Conservation (phyloP, 2,113 vertebrate genomes). For the Lepus europaeus region DNA sequence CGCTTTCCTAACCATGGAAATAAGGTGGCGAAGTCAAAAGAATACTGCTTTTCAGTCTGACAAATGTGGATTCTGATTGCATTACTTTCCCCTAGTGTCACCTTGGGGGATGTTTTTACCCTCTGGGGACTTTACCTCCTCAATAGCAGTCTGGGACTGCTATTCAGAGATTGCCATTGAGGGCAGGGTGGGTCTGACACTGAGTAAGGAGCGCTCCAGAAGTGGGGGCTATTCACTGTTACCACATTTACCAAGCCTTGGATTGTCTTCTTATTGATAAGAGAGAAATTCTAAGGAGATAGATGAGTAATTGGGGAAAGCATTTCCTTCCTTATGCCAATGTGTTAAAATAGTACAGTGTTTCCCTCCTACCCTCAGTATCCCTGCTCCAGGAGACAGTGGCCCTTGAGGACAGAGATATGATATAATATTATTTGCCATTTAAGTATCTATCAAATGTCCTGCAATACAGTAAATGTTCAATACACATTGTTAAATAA, state of each 20-base stretch:
- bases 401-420: not conserved
- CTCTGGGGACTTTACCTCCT: not conserved
- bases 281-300: not conserved
- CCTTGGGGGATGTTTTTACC: not conserved
- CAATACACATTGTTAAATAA: not conserved
- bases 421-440: not conserved
- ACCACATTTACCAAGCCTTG: not conserved
- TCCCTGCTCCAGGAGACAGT: not conserved
- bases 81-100: not conserved
- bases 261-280: not conserved
- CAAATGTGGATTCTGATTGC: not conserved
- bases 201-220: not conserved
- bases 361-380: not conserved
- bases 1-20: slow-evolving; percentile 22
- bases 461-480: not conserved
- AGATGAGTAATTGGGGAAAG: not conserved
- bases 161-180: not conserved
- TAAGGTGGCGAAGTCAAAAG: not conserved
- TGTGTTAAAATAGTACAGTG: not conserved
- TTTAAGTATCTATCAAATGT: not conserved
- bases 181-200: not conserved
- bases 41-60: not conserved
- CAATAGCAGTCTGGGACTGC: not conserved
- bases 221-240: not conserved
- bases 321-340: not conserved